Evolutionary conservation across 1,140 invertebrate genomes (phyloP).

Genomic region (Chymomyza costata): DNA sequence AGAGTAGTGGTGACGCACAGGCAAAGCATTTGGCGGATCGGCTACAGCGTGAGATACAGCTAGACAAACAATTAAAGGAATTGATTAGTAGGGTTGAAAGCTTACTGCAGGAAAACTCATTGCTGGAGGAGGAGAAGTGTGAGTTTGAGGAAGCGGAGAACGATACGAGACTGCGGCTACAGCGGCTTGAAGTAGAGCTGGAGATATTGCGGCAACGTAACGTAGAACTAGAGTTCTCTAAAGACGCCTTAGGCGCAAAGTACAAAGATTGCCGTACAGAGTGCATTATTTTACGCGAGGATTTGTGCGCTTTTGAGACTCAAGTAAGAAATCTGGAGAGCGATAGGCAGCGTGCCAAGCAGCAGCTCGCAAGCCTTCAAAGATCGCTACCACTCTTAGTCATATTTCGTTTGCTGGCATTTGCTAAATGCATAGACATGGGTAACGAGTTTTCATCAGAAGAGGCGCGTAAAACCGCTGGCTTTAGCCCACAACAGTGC

Average conservation of each 20-base stretch:
- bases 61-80: slow-evolving; percentile 77
- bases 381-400: slow-evolving; percentile 81
- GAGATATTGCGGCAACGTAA: slow-evolving; percentile 72
- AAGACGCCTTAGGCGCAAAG: slow-evolving; percentile 72
- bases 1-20: slow-evolving; percentile 78
- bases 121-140: slow-evolving; percentile 80
- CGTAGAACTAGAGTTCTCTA: slow-evolving; percentile 76
- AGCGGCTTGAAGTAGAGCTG: slow-evolving; percentile 76
- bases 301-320: slow-evolving; percentile 76
- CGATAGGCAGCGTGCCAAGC: slow-evolving; percentile 78
- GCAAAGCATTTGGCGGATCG: slow-evolving; percentile 78
- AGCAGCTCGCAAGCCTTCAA: slow-evolving; percentile 80
- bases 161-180: slow-evolving; percentile 80
- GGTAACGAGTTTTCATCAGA: slow-evolving; percentile 40
- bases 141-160: slow-evolving; percentile 83
- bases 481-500: not conserved
- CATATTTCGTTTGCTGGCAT: slow-evolving; percentile 73
- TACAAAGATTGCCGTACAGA: slow-evolving; percentile 76
- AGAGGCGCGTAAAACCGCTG: not conserved
- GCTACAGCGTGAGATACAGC: slow-evolving; percentile 77
- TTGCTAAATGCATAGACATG: slow-evolving; percentile 54
- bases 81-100: slow-evolving; percentile 77
- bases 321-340: slow-evolving; percentile 78
- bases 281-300: slow-evolving; percentile 71
- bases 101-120: slow-evolving; percentile 78